Base-by-base conservation (phyloP, 2,797 vertebrate genomes). In the Acipenser transmontanus region DNA sequence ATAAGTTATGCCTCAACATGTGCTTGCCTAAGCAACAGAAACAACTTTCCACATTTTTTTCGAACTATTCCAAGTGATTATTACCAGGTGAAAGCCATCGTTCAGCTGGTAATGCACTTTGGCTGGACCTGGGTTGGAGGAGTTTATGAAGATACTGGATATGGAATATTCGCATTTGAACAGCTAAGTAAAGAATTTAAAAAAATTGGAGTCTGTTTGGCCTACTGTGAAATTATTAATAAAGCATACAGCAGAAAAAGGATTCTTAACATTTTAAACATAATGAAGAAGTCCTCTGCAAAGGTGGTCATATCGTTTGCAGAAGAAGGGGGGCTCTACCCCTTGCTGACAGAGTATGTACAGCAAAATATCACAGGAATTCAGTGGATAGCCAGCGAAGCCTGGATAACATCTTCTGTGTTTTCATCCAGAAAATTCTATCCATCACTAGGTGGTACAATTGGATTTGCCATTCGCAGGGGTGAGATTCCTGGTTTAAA, bases 1-100 rank as follows among this genome's bases (percentile, higher is more conserved):
- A 89, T 90, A 68, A 90, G 88, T 72, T 90, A 90, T 71, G 89
- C 89, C 72, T 88, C 87, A 12, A 82, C 87, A 0, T 90, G 87
- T 71, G 81, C 86, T 6, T 90, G 88, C 74, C 74, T 90, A 0
- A 84, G 80, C 73, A 79, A 90, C 74, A 84, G 82, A 68, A 78
- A 11, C 70, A 69, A 84, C 65, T 87, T 78, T 61, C 88, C 88
- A 1, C 87, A 74, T 1, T 90, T 90, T 72, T 90, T 90, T 76
- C 81, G 87, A 70, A 84, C 87, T 1, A 85, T 89, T 10, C 88
- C 88, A 10, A 90, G 82, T 68, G 88, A 89, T 72, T 83, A 87
- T 48, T 89, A 86, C 70, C 87, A 90, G 79, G 84, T 85, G 14
- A 88, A 87, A 68, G 34, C 34, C 34, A 34, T 34, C 4, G 34